These are phyloP conservation scores for Spodoptera litura DNA, from an alignment of 1,140 invertebrate genomes.

Conservation along the genomic window DNA sequence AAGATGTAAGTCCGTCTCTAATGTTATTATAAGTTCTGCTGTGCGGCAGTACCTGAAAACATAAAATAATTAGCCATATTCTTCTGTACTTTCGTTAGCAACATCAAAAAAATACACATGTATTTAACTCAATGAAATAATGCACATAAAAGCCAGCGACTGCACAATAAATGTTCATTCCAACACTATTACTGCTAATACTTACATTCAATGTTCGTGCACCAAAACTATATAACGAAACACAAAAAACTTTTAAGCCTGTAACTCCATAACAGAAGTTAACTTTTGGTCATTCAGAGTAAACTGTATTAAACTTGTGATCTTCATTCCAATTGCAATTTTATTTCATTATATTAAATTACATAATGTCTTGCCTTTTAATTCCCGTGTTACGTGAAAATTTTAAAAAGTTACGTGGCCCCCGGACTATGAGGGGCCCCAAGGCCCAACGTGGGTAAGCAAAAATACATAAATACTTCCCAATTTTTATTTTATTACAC, in stretches of 20 bases:
- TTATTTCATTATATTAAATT: not conserved
- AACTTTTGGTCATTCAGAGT: constrained; percentile 17
- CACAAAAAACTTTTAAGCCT: not conserved
- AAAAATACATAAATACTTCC: too few species aligned
- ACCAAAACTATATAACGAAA: not conserved
- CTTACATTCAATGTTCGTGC: not conserved
- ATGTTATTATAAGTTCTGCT: too few species aligned
- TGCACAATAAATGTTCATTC: not conserved
- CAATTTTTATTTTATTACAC: too few species aligned
- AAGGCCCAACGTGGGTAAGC: too few species aligned
- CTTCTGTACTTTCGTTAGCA: not conserved
- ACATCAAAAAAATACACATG: not conserved
- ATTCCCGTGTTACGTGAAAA: too few species aligned
- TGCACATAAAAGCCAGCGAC: not conserved
- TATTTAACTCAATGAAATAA: not conserved
- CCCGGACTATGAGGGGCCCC: too few species aligned
- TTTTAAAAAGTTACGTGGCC: too few species aligned
- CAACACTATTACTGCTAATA: too few species aligned
- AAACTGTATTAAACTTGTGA: constrained; percentile 25
- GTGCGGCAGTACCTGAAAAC: too few species aligned
- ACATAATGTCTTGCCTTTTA: too few species aligned
- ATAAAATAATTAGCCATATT: too few species aligned
- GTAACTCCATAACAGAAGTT: not conserved
- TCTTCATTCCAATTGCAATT: constrained; percentile 31
- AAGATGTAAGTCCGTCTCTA: too few species aligned